Evolutionary conservation across 1,140 invertebrate species (phyloP).

Genomic region (Euwallacea fornicatus): DNA sequence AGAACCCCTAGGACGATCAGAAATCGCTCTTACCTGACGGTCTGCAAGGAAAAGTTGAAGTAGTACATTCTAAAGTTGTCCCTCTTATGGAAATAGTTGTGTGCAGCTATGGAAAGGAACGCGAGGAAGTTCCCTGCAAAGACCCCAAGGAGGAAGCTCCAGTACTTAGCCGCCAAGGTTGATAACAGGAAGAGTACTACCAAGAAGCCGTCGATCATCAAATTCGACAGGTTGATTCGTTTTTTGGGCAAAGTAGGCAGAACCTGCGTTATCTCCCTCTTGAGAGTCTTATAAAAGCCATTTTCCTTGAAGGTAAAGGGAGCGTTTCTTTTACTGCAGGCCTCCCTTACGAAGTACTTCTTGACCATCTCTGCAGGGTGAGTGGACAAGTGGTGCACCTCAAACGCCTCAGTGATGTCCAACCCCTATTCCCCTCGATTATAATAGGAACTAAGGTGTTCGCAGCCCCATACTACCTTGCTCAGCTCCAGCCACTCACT

Average conservation of each 20-base stretch:
- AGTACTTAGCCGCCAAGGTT: conserved; percentile 57
- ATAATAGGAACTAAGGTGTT: background rate
- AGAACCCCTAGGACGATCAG: background rate
- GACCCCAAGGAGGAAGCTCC: conserved; percentile 52
- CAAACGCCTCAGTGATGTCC: conserved; percentile 74
- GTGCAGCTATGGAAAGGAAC: conserved; percentile 62
- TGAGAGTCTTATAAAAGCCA: conserved; percentile 69
- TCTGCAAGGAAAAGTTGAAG: conserved; percentile 69
- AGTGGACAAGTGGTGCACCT: conserved; percentile 61
- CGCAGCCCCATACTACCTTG: conserved; percentile 31
- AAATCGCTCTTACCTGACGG: conserved; percentile 57
- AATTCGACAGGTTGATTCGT: conserved; percentile 53
- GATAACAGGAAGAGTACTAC: conserved; percentile 56
- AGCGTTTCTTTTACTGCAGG: conserved; percentile 58
- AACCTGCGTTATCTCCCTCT: conserved; percentile 56
- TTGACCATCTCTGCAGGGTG: conserved; percentile 58
- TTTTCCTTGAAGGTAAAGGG: conserved; percentile 65
- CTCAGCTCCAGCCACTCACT: conserved; percentile 65
- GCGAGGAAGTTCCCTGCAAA: conserved; percentile 59
- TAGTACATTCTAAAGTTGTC: conserved; percentile 83
- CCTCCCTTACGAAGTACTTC: conserved; percentile 63
- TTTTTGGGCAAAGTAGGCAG: conserved; percentile 47
- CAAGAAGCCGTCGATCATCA: conserved; percentile 59
- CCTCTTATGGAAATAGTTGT: conserved; percentile 80
- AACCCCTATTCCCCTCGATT: conserved; percentile 56